Evolutionary conservation across 2,888 invertebrate species (phyloP), one percentile per base, ranked within the genome.

Genomic region (Noctua pronuba): DNA sequence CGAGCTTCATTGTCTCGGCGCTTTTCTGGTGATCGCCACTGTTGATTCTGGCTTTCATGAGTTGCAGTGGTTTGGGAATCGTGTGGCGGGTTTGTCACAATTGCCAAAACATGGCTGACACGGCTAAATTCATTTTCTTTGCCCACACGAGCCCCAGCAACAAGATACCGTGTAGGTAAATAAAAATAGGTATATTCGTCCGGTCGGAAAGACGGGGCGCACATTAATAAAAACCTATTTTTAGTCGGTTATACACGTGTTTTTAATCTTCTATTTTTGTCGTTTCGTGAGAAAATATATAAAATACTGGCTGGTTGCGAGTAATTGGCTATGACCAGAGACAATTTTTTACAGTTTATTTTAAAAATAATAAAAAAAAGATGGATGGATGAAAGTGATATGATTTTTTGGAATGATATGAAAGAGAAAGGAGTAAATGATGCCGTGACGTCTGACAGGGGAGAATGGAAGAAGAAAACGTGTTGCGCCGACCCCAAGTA

Each of bases 141-240:
- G 24, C n/a, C 31, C 35, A 13, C 49, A 62, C 24, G 3, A 16
- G 64, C 46, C 46, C 31, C 10, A 10, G 82, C 24, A 81, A 75
- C n/a, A 24, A n/a, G 31, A 80, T 65, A 65, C 75, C n/a, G 21
- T 5, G 41, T 31, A 74, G 64, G n/a, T 62, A 72, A 65, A 46
- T 72, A 72, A 65, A 46, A 16, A 46, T 31, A 52, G 11, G 65
- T 24, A 77, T 77, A 58, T 41, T 55, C 46, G 64, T 80, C 78
- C 64, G 78, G 49, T 28, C 28, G 49, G 2, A 16, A 11, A 6
- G 68, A 16, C 62, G 46, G 46, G 31, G 10, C 13, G 35, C 24
- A 24, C 55, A 60, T 77, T 77, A 77, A 80, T 80, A 83, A 83
- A 74, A 82, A 31, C 3, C 2, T 80, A 83, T 83, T 69, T 62